Conservation (phyloP, 2,888 invertebrate species). For the Neuroscelio doddi region DNA sequence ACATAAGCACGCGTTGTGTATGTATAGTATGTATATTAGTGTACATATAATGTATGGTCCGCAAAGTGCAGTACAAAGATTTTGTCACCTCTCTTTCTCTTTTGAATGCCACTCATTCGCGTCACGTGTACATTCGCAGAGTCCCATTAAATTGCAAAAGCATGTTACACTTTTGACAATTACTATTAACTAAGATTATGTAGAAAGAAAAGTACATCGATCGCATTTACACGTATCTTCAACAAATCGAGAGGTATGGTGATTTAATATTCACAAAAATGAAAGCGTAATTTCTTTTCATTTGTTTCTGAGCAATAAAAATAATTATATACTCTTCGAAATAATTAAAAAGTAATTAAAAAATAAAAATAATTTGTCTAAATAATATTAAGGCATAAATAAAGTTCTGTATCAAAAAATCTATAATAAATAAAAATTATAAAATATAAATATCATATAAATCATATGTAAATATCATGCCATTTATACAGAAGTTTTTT, state of each 20-base stretch:
- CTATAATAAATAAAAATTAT: too few relatives aligned
- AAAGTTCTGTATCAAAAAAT: too few relatives aligned
- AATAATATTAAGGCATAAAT: too few relatives aligned
- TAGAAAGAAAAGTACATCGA: conserved; percentile 33
- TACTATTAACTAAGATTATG: conserved; percentile 20
- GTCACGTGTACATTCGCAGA: not conserved
- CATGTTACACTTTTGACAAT: conserved; percentile 13
- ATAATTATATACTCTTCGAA: too few relatives aligned
- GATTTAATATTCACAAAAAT: too few relatives aligned
- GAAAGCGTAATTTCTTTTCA: too few relatives aligned
- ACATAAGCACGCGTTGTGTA: conserved; percentile 19
- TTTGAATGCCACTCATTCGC: conserved; percentile 5
- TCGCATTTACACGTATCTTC: conserved; percentile 28
- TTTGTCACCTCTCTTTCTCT: conserved; percentile 14
- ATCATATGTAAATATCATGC: too few relatives aligned
- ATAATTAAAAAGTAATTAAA: too few relatives aligned
- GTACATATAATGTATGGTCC: conserved; percentile 56
- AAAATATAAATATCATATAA: too few relatives aligned
- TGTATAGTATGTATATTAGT: conserved; percentile 41
- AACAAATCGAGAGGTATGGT: conserved; percentile 21
- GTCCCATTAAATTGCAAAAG: not conserved
- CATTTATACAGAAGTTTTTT: too few relatives aligned
- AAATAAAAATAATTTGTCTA: too few relatives aligned
- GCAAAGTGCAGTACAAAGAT: conserved; percentile 52
- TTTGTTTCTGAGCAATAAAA: too few relatives aligned